Conservation (phyloP, 2,888 invertebrate species). For the Hirtodrosophila alboralis region DNA sequence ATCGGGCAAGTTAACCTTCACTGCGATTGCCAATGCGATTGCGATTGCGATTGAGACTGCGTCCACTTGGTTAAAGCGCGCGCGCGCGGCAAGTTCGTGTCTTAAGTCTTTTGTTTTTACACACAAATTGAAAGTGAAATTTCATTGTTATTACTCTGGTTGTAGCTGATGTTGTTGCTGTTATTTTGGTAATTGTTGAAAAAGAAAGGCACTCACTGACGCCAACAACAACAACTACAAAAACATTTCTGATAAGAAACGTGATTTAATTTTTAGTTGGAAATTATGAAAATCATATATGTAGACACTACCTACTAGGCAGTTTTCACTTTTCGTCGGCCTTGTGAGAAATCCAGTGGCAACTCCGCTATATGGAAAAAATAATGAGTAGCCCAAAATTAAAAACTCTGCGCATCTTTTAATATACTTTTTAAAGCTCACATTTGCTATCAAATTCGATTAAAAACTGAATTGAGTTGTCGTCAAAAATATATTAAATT, state of each 20-base stretch:
- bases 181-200: conserved; percentile 75
- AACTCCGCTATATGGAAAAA: conserved; percentile 12
- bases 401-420: no score
- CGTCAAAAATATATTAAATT: conserved; percentile 8
- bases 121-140: conserved; percentile 75
- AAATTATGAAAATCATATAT: conserved; percentile 75
- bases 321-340: conserved; percentile 71
- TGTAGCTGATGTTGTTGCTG: conserved; percentile 33
- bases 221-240: conserved; percentile 20
- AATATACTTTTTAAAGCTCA: no score
- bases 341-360: conserved; percentile 31
- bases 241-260: conserved; percentile 70
- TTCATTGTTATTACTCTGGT: conserved; percentile 58
- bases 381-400: conserved; percentile 2
- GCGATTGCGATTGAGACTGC: background rate
- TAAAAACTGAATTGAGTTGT: no score
- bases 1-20: conserved; percentile 69
- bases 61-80: conserved; percentile 7
- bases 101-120: conserved; percentile 73
- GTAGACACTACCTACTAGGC: no score
- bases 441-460: no score
- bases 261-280: conserved; percentile 74
- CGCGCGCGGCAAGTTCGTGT: conserved; percentile 59
- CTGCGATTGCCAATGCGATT: conserved; percentile 28
- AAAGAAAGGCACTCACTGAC: conserved; percentile 75